These are phyloP conservation scores for Dryococelus australis DNA, from an alignment of 2,888 invertebrate genomes.

Conservation along the genomic window DNA sequence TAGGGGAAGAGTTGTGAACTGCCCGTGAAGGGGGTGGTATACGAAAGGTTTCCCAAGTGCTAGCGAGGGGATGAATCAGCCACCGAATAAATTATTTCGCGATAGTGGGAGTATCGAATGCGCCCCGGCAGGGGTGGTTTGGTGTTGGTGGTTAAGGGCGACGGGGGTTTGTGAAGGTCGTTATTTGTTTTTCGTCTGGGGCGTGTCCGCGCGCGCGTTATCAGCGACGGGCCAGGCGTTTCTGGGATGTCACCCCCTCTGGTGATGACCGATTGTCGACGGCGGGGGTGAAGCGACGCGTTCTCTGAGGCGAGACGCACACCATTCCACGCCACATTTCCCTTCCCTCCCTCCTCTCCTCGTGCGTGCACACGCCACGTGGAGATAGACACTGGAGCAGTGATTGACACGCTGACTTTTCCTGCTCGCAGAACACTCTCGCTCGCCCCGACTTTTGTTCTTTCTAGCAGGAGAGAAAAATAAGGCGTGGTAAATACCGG, in stretches of 20 bases:
- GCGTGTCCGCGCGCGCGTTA: background rate
- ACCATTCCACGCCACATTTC: background rate
- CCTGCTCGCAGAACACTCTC: background rate
- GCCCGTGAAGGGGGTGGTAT: too few species aligned
- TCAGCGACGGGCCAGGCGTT: conserved; percentile 2
- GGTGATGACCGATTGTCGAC: background rate
- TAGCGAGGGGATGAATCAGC: background rate
- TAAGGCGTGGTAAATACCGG: too few species aligned
- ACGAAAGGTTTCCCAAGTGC: conserved; percentile 1
- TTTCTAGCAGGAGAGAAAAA: too few species aligned
- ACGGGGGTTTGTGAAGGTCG: background rate
- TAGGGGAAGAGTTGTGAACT: background rate
- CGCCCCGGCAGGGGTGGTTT: background rate
- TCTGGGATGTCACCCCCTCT: background rate
- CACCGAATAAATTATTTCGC: background rate
- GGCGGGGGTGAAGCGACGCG: background rate
- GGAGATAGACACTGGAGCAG: background rate
- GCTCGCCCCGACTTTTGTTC: too few species aligned
- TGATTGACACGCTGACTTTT: background rate
- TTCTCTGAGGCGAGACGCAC: background rate
- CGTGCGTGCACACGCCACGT: background rate
- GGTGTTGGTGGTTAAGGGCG: background rate
- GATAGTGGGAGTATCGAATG: background rate
- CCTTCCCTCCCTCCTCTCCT: background rate
- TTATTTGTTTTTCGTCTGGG: conserved; percentile 11